These are phyloP conservation scores for Ptilodon capucinus DNA, from an alignment of 2,888 invertebrate genomes.

Conservation along the genomic window DNA sequence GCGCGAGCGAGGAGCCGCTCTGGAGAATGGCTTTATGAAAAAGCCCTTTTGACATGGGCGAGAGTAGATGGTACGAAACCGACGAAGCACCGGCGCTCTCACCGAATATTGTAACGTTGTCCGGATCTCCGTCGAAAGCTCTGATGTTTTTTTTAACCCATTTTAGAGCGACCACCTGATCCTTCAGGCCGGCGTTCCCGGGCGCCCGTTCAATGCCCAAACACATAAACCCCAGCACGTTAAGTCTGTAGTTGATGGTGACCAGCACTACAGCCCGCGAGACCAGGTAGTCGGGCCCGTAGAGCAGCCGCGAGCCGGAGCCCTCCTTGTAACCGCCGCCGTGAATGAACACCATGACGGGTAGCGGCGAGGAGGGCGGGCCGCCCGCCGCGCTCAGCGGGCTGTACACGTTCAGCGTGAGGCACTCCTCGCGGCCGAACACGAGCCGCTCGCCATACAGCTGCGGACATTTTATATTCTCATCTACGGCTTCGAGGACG, in stretches of 20 bases:
- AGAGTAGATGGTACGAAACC: conserved; percentile 37
- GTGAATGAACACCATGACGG: conserved; percentile 41
- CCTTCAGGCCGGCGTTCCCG: conserved; percentile 46
- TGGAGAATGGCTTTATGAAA: conserved; percentile 43
- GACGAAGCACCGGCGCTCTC: conserved; percentile 44
- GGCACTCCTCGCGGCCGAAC: conserved; percentile 32
- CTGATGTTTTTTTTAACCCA: conserved; percentile 43
- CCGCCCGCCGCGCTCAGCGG: conserved; percentile 9
- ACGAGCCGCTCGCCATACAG: conserved; percentile 7
- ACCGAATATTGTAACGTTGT: conserved; percentile 45
- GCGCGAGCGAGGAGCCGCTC: conserved; percentile 39
- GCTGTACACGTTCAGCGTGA: conserved; percentile 33
- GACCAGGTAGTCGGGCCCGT: conserved; percentile 28
- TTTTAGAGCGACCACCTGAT: conserved; percentile 42
- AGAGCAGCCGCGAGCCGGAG: conserved; percentile 15
- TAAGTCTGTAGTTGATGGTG: conserved; percentile 44
- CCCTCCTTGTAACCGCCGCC: conserved; percentile 39
- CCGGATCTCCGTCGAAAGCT: conserved; percentile 45
- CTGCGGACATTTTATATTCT: conserved; percentile 25
- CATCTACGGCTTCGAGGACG: conserved; percentile 23
- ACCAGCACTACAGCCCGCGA: conserved; percentile 27
- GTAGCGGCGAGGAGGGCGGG: conserved; percentile 4
- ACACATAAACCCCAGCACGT: conserved; percentile 40
- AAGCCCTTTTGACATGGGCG: conserved; percentile 38
- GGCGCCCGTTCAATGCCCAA: conserved; percentile 43